Conservation (phyloP, 1,140 invertebrate species). For the Ctenoplectra terminalis region DNA sequence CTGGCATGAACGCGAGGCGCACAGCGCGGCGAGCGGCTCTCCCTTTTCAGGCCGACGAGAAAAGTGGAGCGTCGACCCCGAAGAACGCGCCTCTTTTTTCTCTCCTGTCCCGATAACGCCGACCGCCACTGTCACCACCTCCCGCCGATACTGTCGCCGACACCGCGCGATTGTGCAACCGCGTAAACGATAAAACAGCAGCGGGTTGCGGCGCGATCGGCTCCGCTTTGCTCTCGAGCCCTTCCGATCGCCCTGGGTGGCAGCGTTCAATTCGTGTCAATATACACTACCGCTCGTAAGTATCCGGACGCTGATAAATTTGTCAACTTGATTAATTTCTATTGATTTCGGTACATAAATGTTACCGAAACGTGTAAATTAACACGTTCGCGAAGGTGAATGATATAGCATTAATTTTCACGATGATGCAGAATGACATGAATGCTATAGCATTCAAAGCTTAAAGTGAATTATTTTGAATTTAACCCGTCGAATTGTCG, state of each 20-base stretch:
- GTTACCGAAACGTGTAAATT: too few species aligned
- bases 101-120: constrained; percentile 3
- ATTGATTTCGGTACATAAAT: too few species aligned
- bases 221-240: constrained; percentile 13
- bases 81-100: constrained; percentile 45
- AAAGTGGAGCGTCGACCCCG: constrained; percentile 72
- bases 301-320: too few species aligned
- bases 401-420: too few species aligned
- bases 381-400: too few species aligned
- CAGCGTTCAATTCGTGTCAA: neutral
- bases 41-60: constrained; percentile 58
- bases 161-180: constrained; percentile 53
- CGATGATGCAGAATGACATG: too few species aligned
- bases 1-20: constrained; percentile 63
- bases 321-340: too few species aligned
- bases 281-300: too few species aligned
- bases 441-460: too few species aligned
- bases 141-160: constrained; percentile 1
- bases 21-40: constrained; percentile 31
- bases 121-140: constrained; percentile 51
- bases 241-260: constrained; percentile 17
- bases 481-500: too few species aligned
- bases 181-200: constrained; percentile 47
- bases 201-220: constrained; percentile 14
- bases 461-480: too few species aligned